A percentile compares a stretch with the other conserved stretches of the same genome.
phyloP scores from a whole-genome alignment of 2,113 vertebrate genomes.

The Ranitomeya variabilis region DNA sequence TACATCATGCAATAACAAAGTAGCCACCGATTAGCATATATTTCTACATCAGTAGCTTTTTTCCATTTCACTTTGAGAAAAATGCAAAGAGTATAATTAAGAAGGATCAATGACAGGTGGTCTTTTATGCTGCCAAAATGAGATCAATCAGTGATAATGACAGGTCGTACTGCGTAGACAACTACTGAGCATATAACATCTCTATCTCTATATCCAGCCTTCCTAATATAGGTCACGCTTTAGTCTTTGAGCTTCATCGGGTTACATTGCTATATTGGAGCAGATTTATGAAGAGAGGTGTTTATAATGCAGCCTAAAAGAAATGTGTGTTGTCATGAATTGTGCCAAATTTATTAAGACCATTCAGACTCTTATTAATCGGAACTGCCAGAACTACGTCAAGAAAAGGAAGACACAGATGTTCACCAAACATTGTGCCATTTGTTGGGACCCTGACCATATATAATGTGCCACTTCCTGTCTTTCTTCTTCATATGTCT shows the following conservation, averaged over 20 bases:
- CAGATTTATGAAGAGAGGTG: too few relatives aligned
- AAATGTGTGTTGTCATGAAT: too few relatives aligned
- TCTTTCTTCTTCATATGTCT: too few relatives aligned
- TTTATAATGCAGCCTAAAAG: too few relatives aligned
- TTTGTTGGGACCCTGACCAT: too few relatives aligned
- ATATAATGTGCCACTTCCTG: too few relatives aligned
- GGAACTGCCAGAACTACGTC: too few relatives aligned
- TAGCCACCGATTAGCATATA: constrained; percentile 51
- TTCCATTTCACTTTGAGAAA: not conserved
- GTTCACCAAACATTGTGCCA: too few relatives aligned
- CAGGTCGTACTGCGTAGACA: not conserved
- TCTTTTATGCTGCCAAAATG: constrained; percentile 16
- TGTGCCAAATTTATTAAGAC: too few relatives aligned
- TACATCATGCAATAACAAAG: not conserved
- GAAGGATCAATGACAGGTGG: constrained; percentile 4
- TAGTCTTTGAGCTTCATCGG: not conserved
- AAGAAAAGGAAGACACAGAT: too few relatives aligned
- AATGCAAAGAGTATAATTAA: constrained; percentile 20
- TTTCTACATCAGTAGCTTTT: constrained; percentile 62
- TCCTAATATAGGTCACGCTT: not conserved
- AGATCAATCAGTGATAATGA: constrained; percentile 39
- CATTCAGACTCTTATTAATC: too few relatives aligned
- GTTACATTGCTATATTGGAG: not conserved
- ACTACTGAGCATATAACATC: not conserved
- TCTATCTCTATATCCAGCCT: not conserved